phyloP scores from a whole-genome alignment of 2,113 vertebrate species.

The Psettodes erumei region DNA sequence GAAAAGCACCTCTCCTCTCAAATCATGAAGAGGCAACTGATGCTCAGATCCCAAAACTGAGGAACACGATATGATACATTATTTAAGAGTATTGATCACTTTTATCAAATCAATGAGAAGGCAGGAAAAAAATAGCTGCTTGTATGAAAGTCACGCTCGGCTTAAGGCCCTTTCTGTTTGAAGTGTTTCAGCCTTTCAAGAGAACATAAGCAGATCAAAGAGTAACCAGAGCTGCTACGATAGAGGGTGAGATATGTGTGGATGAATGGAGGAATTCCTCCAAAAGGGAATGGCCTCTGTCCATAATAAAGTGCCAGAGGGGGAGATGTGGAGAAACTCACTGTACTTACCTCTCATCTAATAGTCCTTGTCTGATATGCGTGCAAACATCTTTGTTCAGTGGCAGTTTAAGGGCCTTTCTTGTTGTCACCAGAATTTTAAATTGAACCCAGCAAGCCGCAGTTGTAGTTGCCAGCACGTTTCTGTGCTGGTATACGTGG shows the following conservation, averaged over 20 bases:
- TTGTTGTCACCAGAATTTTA: constrained; percentile 3
- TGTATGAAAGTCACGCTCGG: constrained; percentile 69
- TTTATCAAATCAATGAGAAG: constrained; percentile 77
- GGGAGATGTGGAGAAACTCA: constrained; percentile 26
- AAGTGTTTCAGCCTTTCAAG: constrained; percentile 78
- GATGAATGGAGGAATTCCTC: constrained; percentile 70
- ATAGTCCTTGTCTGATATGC: neutral
- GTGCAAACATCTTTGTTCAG: neutral
- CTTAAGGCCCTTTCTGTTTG: constrained; percentile 72
- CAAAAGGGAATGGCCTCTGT: constrained; percentile 56
- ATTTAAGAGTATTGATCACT: constrained; percentile 80
- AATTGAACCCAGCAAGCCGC: neutral
- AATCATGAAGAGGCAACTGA: constrained; percentile 54
- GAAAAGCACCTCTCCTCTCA: constrained; percentile 50
- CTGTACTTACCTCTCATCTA: constrained; percentile 20
- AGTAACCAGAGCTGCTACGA: constrained; percentile 63
- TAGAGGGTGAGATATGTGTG: constrained; percentile 62
- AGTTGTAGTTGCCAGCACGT: neutral
- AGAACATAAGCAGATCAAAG: constrained; percentile 81
- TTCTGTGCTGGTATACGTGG: neutral
- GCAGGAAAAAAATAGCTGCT: constrained; percentile 50
- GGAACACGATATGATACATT: constrained; percentile 70
- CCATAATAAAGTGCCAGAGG: constrained; percentile 42
- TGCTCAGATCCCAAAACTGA: constrained; percentile 64
- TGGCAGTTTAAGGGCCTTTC: neutral